These are phyloP conservation scores for Eidolon dupreanum DNA, from an alignment of 2,797 vertebrate genomes.

Conservation along the genomic window DNA sequence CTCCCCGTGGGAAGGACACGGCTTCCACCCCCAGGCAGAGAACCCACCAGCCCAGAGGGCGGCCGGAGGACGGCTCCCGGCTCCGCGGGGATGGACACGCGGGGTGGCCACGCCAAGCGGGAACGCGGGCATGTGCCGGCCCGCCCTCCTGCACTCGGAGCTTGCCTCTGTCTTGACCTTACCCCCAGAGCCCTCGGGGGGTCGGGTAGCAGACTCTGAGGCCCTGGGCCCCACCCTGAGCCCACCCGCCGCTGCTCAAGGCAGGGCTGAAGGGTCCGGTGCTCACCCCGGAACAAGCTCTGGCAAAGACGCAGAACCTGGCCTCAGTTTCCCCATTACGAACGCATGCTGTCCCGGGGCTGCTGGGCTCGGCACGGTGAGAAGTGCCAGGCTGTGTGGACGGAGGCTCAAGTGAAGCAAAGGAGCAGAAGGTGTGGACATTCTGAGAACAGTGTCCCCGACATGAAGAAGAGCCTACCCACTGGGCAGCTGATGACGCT, in stretches of 20 bases:
- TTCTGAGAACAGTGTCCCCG: fast-evolving
- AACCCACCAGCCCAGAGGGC: background rate
- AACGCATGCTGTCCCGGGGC: background rate
- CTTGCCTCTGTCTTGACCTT: background rate
- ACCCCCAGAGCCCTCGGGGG: background rate
- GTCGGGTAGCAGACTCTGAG: background rate
- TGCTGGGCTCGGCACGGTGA: fast-evolving
- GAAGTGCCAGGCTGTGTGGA: background rate
- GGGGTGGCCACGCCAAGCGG: background rate
- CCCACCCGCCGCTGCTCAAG: background rate
- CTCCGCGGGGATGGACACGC: background rate
- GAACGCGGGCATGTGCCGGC: fast-evolving
- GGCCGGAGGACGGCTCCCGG: no score
- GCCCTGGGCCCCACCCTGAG: background rate
- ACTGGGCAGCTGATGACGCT: background rate
- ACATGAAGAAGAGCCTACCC: background rate
- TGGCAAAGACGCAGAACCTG: background rate
- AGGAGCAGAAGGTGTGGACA: background rate
- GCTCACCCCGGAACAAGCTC: background rate
- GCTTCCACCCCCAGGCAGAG: background rate
- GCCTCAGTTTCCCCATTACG: background rate
- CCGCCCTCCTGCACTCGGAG: no score
- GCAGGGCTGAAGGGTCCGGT: fast-evolving
- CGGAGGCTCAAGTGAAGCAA: background rate
- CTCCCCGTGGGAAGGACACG: background rate